phyloP scores from a whole-genome alignment of 37 sponge, comb jelly and placozoan species.

The Haliclona indistincta region DNA sequence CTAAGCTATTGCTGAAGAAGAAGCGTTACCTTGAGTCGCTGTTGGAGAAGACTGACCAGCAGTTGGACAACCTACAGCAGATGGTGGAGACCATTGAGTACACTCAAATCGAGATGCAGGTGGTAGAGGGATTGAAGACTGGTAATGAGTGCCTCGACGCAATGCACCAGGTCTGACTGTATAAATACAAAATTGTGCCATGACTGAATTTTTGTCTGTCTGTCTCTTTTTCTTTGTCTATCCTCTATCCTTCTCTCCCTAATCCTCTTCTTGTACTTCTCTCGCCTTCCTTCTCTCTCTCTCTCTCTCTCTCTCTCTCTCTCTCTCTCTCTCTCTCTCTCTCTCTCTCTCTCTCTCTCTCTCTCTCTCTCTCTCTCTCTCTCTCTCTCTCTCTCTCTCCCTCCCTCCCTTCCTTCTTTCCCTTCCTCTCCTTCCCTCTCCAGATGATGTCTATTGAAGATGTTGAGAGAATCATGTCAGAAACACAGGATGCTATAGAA shows the following conservation, averaged over 20 bases:
- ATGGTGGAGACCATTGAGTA: slow-evolving; percentile 96
- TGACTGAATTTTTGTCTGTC: slow-evolving; percentile 1
- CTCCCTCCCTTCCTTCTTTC: neutral
- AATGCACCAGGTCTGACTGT: slow-evolving; percentile 76
- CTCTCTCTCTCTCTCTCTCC: neutral
- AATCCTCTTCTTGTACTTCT: neutral
- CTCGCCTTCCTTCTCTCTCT: neutral
- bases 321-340: neutral
- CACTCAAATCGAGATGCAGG: slow-evolving; percentile 94
- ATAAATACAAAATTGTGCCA: neutral
- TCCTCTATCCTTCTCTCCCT: too few relatives aligned
- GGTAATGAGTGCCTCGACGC: slow-evolving; percentile 88
- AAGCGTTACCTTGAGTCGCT: slow-evolving; percentile 88
- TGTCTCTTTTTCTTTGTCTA: too few relatives aligned
- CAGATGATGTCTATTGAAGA: slow-evolving; percentile 96
- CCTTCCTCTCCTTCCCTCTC: neutral
- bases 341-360: neutral
- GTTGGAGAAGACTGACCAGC: slow-evolving; percentile 91
- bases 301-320: neutral
- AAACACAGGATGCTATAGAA: slow-evolving; percentile 94
- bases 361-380: too few relatives aligned
- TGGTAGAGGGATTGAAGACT: slow-evolving; percentile 92
- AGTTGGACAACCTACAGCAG: slow-evolving; percentile 90
- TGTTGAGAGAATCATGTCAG: slow-evolving; percentile 95
- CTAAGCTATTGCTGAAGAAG: slow-evolving; percentile 96